Evolutionary conservation across 2,113 vertebrate species (phyloP).

Genomic region (Anarrhichthys ocellatus): DNA sequence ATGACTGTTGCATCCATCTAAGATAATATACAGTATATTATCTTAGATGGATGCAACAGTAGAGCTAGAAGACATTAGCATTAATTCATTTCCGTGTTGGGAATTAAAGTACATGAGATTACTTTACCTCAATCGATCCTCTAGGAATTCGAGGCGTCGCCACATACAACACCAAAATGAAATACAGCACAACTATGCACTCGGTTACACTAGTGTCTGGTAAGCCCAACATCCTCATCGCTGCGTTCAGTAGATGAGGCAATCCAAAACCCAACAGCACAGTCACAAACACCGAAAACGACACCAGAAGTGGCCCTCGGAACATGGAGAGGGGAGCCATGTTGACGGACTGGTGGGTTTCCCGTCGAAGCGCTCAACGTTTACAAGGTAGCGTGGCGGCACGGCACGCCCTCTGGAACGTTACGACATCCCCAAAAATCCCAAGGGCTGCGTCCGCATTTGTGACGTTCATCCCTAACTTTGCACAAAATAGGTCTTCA

Average conservation of each 20-base stretch:
- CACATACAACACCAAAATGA: conserved; percentile 78
- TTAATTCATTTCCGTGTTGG: not conserved
- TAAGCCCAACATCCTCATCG: conserved; percentile 72
- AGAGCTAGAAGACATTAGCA: not conserved
- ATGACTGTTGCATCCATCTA: no score
- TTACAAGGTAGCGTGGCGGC: not conserved
- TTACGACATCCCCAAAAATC: not conserved
- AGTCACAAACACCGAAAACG: conserved; percentile 79
- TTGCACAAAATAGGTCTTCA: not conserved
- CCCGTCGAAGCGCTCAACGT: not conserved
- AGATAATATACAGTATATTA: no score
- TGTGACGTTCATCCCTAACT: not conserved
- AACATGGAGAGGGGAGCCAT: conserved; percentile 67
- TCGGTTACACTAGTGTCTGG: conserved; percentile 79
- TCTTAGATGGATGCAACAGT: no score
- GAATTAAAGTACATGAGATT: not conserved
- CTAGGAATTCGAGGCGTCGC: conserved; percentile 82
- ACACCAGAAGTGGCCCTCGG: conserved; percentile 59
- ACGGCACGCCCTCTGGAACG: conserved; percentile 45
- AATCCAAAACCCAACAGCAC: conserved; percentile 81
- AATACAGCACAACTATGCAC: conserved; percentile 80
- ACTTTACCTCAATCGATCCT: conserved; percentile 81
- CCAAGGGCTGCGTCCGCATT: no score
- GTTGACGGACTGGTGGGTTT: conserved; percentile 62
- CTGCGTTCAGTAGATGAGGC: conserved; percentile 72